Conservation (phyloP, 2,113 vertebrate species). For the Calonectris borealis region DNA sequence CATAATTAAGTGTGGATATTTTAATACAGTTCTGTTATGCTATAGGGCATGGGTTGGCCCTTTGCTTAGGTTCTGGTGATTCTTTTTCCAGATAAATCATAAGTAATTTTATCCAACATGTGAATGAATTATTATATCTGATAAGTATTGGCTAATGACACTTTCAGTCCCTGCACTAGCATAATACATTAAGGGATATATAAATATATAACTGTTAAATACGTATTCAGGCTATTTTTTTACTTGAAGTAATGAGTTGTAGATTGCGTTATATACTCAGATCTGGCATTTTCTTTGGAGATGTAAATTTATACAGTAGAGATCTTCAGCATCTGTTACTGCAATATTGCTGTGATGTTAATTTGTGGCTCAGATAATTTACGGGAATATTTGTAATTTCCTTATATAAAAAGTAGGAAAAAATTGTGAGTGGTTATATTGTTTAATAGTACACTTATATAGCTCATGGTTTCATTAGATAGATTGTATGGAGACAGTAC, state of each 20-base stretch:
- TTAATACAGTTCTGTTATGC: background rate
- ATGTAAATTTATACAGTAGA: constrained; percentile 51
- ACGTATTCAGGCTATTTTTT: background rate
- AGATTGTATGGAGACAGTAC: constrained; percentile 31
- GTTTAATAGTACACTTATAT: constrained; percentile 17
- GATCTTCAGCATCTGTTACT: constrained; percentile 60
- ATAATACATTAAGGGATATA: too few relatives aligned
- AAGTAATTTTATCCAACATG: background rate
- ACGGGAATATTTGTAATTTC: constrained; percentile 57
- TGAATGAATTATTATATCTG: background rate
- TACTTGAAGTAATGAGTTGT: background rate
- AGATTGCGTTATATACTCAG: constrained; percentile 48
- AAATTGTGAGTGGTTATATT: constrained; percentile 7
- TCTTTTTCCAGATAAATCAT: background rate
- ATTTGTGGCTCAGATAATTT: constrained; percentile 63
- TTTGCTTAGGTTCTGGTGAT: background rate
- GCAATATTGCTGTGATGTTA: constrained; percentile 51
- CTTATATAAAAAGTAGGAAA: constrained; percentile 54
- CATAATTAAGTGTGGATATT: background rate
- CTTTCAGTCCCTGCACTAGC: background rate
- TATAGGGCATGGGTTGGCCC: background rate
- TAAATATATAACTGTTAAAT: background rate
- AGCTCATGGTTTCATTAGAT: constrained; percentile 44
- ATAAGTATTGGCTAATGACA: background rate
- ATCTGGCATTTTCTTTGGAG: constrained; percentile 64